Evolutionary conservation across 2,113 vertebrate genomes (phyloP).

Genomic region (Pithys albifrons): DNA sequence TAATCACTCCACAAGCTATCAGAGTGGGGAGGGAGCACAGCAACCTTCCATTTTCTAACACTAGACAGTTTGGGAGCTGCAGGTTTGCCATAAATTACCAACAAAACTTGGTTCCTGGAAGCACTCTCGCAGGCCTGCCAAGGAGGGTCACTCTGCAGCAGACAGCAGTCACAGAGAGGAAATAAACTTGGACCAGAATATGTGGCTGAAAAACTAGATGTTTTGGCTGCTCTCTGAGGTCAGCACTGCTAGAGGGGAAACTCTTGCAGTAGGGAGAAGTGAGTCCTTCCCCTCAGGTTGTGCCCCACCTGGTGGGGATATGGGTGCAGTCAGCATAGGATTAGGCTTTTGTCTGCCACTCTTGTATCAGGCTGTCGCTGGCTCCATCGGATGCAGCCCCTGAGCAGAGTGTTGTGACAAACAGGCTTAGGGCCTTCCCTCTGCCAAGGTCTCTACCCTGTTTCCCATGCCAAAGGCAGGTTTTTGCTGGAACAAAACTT

Average conservation of each 20-base stretch:
- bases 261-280: background rate
- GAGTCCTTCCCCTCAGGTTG: background rate
- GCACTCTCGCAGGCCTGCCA: background rate
- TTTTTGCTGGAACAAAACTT: background rate
- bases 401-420: background rate
- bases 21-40: background rate
- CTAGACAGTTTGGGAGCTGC: background rate
- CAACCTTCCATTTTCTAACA: background rate
- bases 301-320: background rate
- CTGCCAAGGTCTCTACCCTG: background rate
- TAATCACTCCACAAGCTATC: conserved; percentile 23
- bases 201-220: background rate
- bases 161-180: background rate
- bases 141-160: background rate
- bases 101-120: background rate
- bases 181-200: background rate
- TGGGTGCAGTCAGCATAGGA: background rate
- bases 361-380: background rate
- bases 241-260: background rate
- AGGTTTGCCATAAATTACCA: conserved; percentile 23
- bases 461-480: background rate
- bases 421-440: background rate
- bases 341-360: background rate
- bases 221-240: background rate
- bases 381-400: background rate